Conservation (phyloP, 2,113 vertebrate species). For the Myrmophylax atrothorax region DNA sequence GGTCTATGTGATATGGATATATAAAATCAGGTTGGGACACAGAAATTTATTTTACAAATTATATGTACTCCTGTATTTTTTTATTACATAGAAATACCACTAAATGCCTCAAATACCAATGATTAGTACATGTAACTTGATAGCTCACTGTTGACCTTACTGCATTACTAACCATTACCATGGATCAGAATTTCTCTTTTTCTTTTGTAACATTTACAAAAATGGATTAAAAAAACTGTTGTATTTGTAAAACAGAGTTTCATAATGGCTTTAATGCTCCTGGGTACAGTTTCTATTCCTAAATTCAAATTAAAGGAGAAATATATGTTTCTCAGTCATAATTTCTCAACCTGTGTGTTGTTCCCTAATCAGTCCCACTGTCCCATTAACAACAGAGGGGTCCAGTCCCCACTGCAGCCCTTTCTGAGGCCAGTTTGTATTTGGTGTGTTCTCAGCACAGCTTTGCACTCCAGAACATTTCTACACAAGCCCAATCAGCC, state of each 20-base stretch:
- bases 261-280: not conserved
- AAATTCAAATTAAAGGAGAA: not conserved
- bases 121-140: not conserved
- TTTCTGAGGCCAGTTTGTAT: not conserved
- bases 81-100: not conserved
- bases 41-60: not conserved
- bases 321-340: not conserved
- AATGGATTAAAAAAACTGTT: fast-evolving
- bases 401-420: not conserved
- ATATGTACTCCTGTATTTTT: not conserved
- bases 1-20: not conserved
- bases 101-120: not conserved
- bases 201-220: not conserved
- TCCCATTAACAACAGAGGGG: not conserved
- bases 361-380: not conserved
- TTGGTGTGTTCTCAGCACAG: not conserved
- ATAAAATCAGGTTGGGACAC: not conserved
- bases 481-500: not conserved
- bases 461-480: not conserved
- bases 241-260: not conserved
- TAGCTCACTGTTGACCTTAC: not conserved
- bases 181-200: not conserved
- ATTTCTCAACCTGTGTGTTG: not conserved
- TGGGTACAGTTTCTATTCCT: not conserved
- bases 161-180: not conserved